Base-by-base conservation (phyloP, 2,797 vertebrate species). In the Liparis tanakae region DNA sequence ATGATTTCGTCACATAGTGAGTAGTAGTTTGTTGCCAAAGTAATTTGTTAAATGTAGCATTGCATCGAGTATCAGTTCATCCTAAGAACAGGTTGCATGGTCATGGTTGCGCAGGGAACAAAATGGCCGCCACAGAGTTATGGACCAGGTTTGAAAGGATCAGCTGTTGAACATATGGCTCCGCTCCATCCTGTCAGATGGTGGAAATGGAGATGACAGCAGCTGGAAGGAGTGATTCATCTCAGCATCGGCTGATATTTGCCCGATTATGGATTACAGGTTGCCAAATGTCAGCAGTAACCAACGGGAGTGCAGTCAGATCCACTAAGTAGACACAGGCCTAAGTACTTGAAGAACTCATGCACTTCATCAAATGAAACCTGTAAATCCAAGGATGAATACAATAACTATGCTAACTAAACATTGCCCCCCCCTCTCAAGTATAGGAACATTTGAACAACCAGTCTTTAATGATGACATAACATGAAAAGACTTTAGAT, bases 41-140 rank as follows among this genome's bases (percentile, higher is more conserved):
- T 25, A 2, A 34, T 58, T 25, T 43, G 15, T 1, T 53, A 71
- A 65, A 43, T 68, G 14, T 53, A 17, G 9, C 56, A 51, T 65
- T 65, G n/a, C 70, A 68, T 33, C 58, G 55, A 61, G 50, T 39
- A 67, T 83, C 36, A 75, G 4, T 74, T 80, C 46, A 50, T n/a
- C 9, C 18, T n/a, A 59, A n/a, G 54, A 71, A 56, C 44, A 50
- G 44, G 20, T 36, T 0, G 6, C 22, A 9, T 41, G 39, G 12
- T 9, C 48, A n/a, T 48, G 61, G 39, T 65, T 72, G 48, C 57
- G 25, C 17, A 13, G 36, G 62, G 41, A 78, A 78, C 61, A 81
- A 89, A 84, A 88, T 89, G 85, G 74, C 78, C 60, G 72, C 79
- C 55, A 7, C 12, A 41, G 22, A 50, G 64, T 81, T 80, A 82